Evolutionary conservation across 2,888 invertebrate genomes (phyloP).

Genomic region (Helobdella robusta): DNA sequence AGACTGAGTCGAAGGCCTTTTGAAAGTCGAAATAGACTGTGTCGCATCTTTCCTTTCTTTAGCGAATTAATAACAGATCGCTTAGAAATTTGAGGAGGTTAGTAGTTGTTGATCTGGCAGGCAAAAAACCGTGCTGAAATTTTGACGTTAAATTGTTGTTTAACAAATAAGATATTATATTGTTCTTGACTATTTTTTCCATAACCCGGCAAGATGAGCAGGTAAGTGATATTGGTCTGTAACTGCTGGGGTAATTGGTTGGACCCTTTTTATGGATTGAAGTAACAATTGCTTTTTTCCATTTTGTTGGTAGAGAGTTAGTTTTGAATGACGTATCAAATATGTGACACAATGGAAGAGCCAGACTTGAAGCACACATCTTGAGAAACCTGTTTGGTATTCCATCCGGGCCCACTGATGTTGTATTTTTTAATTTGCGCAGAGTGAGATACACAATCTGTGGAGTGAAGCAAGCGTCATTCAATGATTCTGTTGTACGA

Average conservation of each 20-base stretch:
- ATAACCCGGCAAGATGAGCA: too few species aligned
- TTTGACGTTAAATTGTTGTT: too few species aligned
- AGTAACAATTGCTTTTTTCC: constrained; percentile 10
- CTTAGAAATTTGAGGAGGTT: too few species aligned
- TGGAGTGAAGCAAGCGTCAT: not conserved
- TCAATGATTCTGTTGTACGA: not conserved
- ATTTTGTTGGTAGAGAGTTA: not conserved
- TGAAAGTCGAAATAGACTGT: too few species aligned
- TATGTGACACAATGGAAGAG: not conserved
- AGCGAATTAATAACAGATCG: too few species aligned
- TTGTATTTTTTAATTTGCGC: not conserved
- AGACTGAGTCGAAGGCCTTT: too few species aligned
- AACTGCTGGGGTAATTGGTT: not conserved
- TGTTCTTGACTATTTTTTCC: too few species aligned
- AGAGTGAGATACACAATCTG: not conserved
- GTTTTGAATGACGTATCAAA: not conserved
- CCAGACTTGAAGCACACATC: not conserved
- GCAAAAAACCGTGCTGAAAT: too few species aligned
- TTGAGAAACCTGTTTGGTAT: constrained; percentile 6
- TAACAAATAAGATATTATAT: too few species aligned
- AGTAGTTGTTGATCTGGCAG: too few species aligned
- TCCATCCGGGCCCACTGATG: constrained; percentile 1
- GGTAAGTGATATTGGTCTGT: too few species aligned
- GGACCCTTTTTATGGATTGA: constrained; percentile 12
- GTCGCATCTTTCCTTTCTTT: too few species aligned